A percentile compares a stretch with the other conserved stretches of the same genome.
These are phyloP conservation scores for Trichonephila clavata DNA, from an alignment of 1,140 invertebrate genomes.

Conservation along the genomic window DNA sequence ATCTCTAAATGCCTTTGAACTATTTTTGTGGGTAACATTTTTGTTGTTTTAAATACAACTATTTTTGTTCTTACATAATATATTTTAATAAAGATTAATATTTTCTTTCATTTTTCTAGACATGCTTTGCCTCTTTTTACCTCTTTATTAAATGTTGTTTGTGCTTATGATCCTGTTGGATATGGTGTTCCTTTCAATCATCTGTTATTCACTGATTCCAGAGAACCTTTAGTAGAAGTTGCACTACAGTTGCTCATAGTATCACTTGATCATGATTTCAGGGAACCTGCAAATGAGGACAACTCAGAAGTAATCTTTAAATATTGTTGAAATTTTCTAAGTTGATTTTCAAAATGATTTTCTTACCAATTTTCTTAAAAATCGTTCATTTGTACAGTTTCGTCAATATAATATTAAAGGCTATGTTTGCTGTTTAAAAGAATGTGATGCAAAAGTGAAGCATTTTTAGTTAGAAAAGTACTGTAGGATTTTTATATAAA, in stretches of 20 bases:
- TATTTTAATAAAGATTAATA: slow-evolving; percentile 81
- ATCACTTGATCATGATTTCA: slow-evolving; percentile 79
- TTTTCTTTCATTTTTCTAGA: slow-evolving; percentile 79
- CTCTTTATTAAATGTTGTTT: slow-evolving; percentile 97
- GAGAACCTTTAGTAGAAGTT: slow-evolving; percentile 97
- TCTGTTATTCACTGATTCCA: slow-evolving; percentile 95
- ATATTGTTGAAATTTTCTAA: not conserved
- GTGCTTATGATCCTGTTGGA: slow-evolving; percentile 98
- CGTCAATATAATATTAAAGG: not conserved
- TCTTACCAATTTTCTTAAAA: no score
- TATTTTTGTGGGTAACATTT: not conserved
- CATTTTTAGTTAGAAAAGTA: no score
- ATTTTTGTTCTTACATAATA: not conserved
- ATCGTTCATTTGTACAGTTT: not conserved
- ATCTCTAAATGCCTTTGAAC: no score
- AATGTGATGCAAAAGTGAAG: no score
- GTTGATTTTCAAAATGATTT: no score
- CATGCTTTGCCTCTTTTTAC: slow-evolving; percentile 99
- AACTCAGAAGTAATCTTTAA: slow-evolving; percentile 56
- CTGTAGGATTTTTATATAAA: no score
- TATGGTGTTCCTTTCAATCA: slow-evolving; percentile 99
- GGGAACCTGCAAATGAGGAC: slow-evolving; percentile 66
- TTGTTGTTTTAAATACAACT: not conserved
- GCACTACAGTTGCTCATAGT: slow-evolving; percentile 96
- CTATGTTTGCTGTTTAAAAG: not conserved